Conservation (phyloP, 2,797 vertebrate species). For the Melanogrammus aeglefinus region DNA sequence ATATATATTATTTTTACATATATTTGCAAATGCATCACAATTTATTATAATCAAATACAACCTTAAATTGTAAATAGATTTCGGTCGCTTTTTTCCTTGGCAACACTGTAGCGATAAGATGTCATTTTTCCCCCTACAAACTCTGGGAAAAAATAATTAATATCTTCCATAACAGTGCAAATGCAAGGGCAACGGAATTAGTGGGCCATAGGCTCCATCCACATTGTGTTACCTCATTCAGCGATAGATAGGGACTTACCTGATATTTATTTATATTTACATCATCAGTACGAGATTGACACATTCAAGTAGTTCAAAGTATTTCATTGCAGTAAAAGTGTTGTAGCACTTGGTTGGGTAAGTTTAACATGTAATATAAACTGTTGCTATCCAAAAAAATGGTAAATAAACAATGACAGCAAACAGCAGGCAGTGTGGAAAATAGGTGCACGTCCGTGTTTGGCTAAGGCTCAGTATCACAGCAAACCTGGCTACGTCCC, state of each 20-base stretch:
- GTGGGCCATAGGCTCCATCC: no score
- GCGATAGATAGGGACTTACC: no score
- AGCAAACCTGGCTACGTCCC: conserved; percentile 1
- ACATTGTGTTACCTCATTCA: no score
- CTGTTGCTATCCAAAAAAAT: not conserved
- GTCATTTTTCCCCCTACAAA: no score
- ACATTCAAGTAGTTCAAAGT: not conserved
- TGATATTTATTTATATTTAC: no score
- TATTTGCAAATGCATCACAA: not conserved
- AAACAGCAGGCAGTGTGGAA: not conserved
- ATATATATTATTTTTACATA: no score
- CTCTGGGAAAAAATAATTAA: no score
- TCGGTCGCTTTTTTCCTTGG: no score
- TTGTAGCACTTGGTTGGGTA: not conserved
- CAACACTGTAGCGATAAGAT: no score
- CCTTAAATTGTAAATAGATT: not conserved
- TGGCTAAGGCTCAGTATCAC: not conserved
- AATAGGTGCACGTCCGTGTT: not conserved
- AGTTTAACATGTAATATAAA: not conserved
- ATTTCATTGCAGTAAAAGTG: not conserved
- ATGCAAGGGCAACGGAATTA: no score
- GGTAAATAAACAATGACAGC: not conserved
- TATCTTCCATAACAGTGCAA: no score
- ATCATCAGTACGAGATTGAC: no score
- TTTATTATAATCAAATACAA: not conserved